These are phyloP conservation scores for Chamaetylas fuelleborni DNA, from an alignment of 2,113 vertebrate species.

Conservation along the genomic window DNA sequence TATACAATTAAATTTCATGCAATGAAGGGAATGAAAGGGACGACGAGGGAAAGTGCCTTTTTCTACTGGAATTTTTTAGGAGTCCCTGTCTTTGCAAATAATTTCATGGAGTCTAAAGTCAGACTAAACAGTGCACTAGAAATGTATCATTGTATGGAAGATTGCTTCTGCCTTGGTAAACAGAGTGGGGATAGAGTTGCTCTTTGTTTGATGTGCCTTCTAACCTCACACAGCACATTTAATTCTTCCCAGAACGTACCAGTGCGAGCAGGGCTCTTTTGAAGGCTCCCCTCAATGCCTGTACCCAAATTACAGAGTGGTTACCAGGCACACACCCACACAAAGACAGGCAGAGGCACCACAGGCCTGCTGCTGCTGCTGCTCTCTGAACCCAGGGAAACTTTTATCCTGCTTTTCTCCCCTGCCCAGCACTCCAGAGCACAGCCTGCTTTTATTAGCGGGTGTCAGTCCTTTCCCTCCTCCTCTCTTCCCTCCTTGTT, in stretches of 20 bases:
- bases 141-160: conserved; percentile 27
- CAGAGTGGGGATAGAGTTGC: conserved; percentile 13
- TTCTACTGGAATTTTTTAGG: conserved; percentile 25
- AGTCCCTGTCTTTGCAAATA: conserved; percentile 69
- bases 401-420: neutral
- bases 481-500: neutral
- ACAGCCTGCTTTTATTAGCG: conserved; percentile 60
- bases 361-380: conserved; percentile 27
- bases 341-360: neutral
- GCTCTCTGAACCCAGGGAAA: neutral
- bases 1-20: neutral
- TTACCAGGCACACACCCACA: neutral
- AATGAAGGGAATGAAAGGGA: neutral
- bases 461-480: neutral
- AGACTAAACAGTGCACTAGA: conserved; percentile 74
- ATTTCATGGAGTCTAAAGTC: conserved; percentile 62
- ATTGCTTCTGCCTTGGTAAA: conserved; percentile 38
- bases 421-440: neutral
- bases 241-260: conserved; percentile 53
- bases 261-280: neutral
- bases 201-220: neutral
- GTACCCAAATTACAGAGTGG: neutral
- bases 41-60: neutral
- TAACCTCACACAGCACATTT: neutral
- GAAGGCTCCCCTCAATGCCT: neutral